These are phyloP conservation scores for Seira ritae DNA, from an alignment of 2,888 invertebrate genomes.

Conservation along the genomic window DNA sequence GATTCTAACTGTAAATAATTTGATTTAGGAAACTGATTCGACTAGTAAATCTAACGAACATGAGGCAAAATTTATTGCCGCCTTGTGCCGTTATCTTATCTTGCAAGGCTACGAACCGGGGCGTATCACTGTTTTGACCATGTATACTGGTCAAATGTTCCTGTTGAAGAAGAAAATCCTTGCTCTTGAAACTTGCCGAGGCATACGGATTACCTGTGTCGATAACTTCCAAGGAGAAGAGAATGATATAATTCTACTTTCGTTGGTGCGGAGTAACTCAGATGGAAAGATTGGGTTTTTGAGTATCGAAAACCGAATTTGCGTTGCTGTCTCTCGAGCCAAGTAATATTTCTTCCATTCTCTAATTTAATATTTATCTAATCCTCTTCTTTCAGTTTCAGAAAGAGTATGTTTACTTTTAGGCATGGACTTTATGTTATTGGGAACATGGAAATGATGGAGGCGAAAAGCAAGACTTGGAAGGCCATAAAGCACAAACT, in stretches of 20 bases:
- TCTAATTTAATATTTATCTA: no score
- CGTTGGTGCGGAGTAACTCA: slow-evolving; percentile 85
- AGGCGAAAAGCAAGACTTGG: slow-evolving; percentile 72
- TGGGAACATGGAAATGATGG: slow-evolving; percentile 79
- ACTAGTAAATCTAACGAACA: slow-evolving; percentile 80
- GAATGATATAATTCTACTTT: slow-evolving; percentile 86
- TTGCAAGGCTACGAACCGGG: slow-evolving; percentile 79
- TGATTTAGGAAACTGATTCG: slow-evolving; percentile 76
- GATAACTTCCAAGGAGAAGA: slow-evolving; percentile 91
- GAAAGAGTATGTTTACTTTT: no score
- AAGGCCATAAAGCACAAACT: slow-evolving; percentile 69
- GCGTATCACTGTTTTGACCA: slow-evolving; percentile 85
- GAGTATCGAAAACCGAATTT: slow-evolving; percentile 83
- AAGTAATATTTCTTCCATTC: slow-evolving; percentile 76
- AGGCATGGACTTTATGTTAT: slow-evolving; percentile 82
- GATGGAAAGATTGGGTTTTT: slow-evolving; percentile 84
- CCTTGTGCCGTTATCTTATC: slow-evolving; percentile 81
- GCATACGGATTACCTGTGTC: slow-evolving; percentile 82
- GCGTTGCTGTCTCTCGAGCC: slow-evolving; percentile 87
- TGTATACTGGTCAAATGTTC: slow-evolving; percentile 84
- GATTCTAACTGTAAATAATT: no score
- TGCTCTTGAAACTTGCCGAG: slow-evolving; percentile 75
- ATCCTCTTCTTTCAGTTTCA: no score
- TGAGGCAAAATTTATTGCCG: slow-evolving; percentile 82
- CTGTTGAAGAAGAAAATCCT: slow-evolving; percentile 78